Conservation (phyloP, 2,888 invertebrate species). For the Villa cingulata region DNA sequence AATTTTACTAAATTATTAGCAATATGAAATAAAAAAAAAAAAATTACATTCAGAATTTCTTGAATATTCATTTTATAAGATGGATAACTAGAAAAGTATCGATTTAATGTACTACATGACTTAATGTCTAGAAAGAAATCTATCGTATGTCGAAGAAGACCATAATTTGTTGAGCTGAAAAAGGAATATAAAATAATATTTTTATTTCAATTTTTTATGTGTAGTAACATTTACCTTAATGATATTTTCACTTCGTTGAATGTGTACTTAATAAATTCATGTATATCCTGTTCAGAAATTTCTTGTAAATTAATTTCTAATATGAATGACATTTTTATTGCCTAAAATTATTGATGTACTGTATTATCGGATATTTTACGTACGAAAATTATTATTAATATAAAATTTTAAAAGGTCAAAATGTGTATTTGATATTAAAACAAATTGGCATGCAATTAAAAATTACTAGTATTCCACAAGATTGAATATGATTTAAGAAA, state of each 20-base stretch:
- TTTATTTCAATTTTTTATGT: neutral
- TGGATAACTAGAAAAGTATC: neutral
- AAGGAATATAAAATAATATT: neutral
- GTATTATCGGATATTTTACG: too few species aligned
- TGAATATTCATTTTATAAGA: neutral
- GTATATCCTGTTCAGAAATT: constrained; percentile 9
- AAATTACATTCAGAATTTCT: neutral
- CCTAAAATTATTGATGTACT: constrained; percentile 2
- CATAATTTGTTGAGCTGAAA: constrained; percentile 7
- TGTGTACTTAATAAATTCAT: constrained; percentile 12
- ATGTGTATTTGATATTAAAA: too few species aligned
- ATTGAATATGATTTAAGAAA: constrained; percentile 6
- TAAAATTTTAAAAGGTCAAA: too few species aligned
- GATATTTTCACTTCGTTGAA: constrained; percentile 6
- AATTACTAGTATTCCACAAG: constrained; percentile 6
- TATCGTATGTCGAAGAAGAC: constrained; percentile 9
- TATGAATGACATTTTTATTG: constrained; percentile 12
- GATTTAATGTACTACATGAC: constrained; percentile 1
- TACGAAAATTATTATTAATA: too few species aligned
- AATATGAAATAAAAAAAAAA: neutral
- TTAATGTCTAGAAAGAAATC: constrained; percentile 13
- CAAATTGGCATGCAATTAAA: too few species aligned
- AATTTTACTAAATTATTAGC: neutral
- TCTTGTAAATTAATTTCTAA: constrained; percentile 10
- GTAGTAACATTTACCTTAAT: constrained; percentile 10